A percentile compares a stretch with the other conserved stretches of the same genome.
Evolutionary conservation across 2,113 vertebrate genomes (phyloP).

Genomic region (Sterrhoptilus dennistouni): DNA sequence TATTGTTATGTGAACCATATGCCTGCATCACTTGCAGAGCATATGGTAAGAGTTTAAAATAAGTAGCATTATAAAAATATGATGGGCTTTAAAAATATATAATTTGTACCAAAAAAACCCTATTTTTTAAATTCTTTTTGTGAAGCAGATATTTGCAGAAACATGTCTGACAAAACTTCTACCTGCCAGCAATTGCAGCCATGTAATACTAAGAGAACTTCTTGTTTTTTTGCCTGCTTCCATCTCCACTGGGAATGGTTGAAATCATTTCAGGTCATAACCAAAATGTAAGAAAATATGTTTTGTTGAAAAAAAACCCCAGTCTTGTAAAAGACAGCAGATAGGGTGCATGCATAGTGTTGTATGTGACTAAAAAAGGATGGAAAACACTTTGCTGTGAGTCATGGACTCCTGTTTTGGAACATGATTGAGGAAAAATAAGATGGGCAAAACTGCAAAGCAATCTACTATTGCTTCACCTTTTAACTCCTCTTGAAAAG

Average conservation of each 20-base stretch:
- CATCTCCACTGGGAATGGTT: neutral
- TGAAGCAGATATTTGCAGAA: neutral
- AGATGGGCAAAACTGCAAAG: neutral
- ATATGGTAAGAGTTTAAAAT: conserved; percentile 64
- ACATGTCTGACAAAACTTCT: neutral
- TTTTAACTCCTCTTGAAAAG: neutral
- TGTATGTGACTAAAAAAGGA: neutral
- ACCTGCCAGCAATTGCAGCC: neutral
- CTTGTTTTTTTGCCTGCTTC: neutral
- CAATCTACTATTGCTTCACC: neutral
- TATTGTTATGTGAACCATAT: conserved; percentile 58
- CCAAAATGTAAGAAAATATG: neutral
- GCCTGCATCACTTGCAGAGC: neutral
- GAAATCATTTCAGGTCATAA: neutral
- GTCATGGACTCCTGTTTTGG: neutral
- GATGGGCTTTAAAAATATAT: neutral
- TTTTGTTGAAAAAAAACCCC: neutral
- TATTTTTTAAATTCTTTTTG: neutral
- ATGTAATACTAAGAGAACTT: neutral
- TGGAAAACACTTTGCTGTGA: neutral
- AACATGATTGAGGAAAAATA: neutral
- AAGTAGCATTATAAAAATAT: conserved; percentile 51
- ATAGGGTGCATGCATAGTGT: rapidly evolving
- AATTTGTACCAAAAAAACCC: neutral
- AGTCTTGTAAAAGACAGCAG: neutral